Evolutionary conservation across 2,888 invertebrate genomes (phyloP).

Genomic region (Drosophila bunnanda): DNA sequence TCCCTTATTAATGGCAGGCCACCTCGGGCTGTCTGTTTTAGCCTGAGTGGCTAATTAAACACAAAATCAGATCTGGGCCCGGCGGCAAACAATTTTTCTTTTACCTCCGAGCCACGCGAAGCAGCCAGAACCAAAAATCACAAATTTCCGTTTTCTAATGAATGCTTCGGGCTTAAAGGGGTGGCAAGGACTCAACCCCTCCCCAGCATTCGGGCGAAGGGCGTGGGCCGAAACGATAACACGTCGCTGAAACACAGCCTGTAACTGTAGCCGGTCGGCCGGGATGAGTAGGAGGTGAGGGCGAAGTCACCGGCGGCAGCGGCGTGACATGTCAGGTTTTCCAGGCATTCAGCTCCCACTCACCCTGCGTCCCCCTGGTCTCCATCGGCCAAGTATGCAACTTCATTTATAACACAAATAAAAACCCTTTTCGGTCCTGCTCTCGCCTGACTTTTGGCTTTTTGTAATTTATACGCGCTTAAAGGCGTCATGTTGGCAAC

Average conservation of each 20-base stretch:
- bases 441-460: conserved; percentile 67
- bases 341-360: conserved; percentile 18
- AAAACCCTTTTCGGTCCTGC: conserved; percentile 50
- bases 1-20: conserved; percentile 39
- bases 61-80: conserved; percentile 33
- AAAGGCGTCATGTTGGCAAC: conserved; percentile 79
- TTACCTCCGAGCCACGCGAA: conserved; percentile 23
- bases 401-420: conserved; percentile 69
- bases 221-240: conserved; percentile 67
- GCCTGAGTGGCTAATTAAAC: conserved; percentile 49
- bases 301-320: conserved; percentile 33
- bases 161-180: conserved; percentile 52
- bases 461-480: conserved; percentile 77
- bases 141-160: conserved; percentile 78
- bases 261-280: conserved; percentile 49
- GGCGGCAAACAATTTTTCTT: conserved; percentile 41
- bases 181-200: not conserved
- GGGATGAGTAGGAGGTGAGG: conserved; percentile 44
- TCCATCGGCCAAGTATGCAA: conserved; percentile 53
- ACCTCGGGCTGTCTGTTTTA: conserved; percentile 40
- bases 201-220: conserved; percentile 17
- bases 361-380: not conserved
- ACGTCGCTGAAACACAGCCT: conserved; percentile 35
- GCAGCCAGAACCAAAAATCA: conserved; percentile 69
- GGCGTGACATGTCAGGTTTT: conserved; percentile 74